These are phyloP conservation scores for Carettochelys insculpta DNA, from an alignment of 2,113 vertebrate genomes.

Conservation along the genomic window DNA sequence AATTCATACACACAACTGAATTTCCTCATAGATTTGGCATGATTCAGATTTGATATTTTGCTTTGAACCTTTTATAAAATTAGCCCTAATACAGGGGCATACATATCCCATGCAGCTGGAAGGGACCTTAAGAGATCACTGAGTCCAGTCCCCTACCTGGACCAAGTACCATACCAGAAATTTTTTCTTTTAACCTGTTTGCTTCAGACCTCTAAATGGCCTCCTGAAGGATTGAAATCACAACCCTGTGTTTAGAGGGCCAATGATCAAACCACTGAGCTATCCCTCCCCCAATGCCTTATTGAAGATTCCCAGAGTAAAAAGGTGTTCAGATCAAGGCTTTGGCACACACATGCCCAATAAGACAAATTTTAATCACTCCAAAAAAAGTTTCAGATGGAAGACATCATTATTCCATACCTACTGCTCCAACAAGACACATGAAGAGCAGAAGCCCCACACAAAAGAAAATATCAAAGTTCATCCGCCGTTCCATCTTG, in stretches of 20 bases:
- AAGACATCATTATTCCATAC: slow-evolving; percentile 71
- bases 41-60: neutral
- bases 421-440: slow-evolving; percentile 90
- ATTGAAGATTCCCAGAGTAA: neutral
- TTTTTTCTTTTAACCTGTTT: too few relatives aligned
- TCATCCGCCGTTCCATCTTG: slow-evolving; percentile 89
- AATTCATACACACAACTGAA: neutral
- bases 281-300: neutral
- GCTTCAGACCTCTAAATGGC: too few relatives aligned
- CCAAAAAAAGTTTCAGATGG: neutral
- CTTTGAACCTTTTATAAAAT: neutral
- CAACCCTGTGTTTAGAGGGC: too few relatives aligned
- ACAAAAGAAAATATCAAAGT: slow-evolving; percentile 86
- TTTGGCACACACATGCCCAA: neutral
- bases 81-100: too few relatives aligned
- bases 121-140: too few relatives aligned
- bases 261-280: too few relatives aligned
- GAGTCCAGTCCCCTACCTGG: too few relatives aligned
- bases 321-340: neutral
- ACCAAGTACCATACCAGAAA: too few relatives aligned
- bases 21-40: neutral
- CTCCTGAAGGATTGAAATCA: too few relatives aligned
- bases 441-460: slow-evolving; percentile 88
- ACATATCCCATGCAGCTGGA: too few relatives aligned
- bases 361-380: neutral